Percentiles rank a stretch among this genome's conserved stretches.
These are phyloP conservation scores for Caerostris extrusa DNA, from an alignment of 1,140 invertebrate species.

Conservation along the genomic window DNA sequence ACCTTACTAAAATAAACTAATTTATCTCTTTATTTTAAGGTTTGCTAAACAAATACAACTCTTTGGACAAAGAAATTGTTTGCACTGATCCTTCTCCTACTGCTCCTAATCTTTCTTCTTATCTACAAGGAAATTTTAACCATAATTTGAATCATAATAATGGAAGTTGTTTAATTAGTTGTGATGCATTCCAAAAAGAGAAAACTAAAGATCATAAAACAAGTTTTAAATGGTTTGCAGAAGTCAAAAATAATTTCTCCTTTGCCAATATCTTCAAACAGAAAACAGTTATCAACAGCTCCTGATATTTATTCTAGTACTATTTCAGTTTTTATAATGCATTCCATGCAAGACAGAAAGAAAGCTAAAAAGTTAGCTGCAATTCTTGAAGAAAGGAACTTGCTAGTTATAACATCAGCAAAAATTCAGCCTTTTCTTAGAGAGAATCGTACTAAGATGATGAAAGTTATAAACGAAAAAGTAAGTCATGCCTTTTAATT, in stretches of 20 bases:
- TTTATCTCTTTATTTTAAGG: background rate
- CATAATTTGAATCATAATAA: background rate
- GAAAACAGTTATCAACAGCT: background rate
- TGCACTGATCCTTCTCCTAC: background rate
- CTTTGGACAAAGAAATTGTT: background rate
- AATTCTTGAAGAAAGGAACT: background rate
- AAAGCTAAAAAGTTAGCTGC: background rate
- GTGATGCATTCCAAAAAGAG: background rate
- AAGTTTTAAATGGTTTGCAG: background rate
- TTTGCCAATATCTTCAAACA: background rate
- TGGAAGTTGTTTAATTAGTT: background rate
- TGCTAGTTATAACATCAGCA: background rate
- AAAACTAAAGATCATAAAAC: background rate
- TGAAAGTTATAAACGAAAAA: background rate
- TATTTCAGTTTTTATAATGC: conserved; percentile 29
- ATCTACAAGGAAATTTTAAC: background rate
- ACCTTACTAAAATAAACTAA: background rate
- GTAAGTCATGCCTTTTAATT: background rate
- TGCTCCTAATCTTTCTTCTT: background rate
- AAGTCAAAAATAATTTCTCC: background rate
- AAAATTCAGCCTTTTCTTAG: background rate
- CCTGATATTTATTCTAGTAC: background rate
- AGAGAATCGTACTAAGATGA: background rate
- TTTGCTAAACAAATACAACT: background rate
- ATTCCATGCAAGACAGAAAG: background rate